These are phyloP conservation scores for Ophioninae sp. DNA, from an alignment of 2,888 invertebrate species.

Conservation along the genomic window DNA sequence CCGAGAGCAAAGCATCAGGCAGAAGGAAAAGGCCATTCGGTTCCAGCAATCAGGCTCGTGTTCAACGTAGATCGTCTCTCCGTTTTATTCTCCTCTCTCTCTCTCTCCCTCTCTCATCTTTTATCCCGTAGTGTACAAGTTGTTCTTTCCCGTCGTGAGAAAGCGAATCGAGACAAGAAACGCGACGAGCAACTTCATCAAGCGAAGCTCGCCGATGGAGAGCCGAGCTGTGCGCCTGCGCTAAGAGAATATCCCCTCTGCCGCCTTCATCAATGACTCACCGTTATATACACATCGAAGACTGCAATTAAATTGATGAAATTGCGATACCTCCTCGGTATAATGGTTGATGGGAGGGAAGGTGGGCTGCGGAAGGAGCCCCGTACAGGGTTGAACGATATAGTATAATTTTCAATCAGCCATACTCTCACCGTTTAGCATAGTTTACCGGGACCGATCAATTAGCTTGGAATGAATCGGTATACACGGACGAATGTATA, in stretches of 20 bases:
- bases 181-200: conserved; percentile 64
- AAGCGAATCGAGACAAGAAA: conserved; percentile 62
- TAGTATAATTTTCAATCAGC: conserved; percentile 62
- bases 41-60: conserved; percentile 61
- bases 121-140: conserved; percentile 35
- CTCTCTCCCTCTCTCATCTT: conserved; percentile 46
- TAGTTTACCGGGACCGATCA: conserved; percentile 60
- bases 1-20: conserved; percentile 49
- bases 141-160: conserved; percentile 55
- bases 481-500: neutral
- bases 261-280: conserved; percentile 53
- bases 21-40: conserved; percentile 61
- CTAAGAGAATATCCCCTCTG: conserved; percentile 38
- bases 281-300: conserved; percentile 37
- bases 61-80: conserved; percentile 51
- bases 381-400: conserved; percentile 22
- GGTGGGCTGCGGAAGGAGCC: conserved; percentile 11
- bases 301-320: conserved; percentile 62
- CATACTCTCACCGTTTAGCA: conserved; percentile 57
- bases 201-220: conserved; percentile 25
- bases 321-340: conserved; percentile 52
- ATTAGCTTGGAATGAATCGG: conserved; percentile 51
- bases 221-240: conserved; percentile 31
- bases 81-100: conserved; percentile 38
- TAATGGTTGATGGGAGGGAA: conserved; percentile 13